Base-by-base conservation (phyloP, 2,888 invertebrate genomes). In the Bruchidius siliquastri region DNA sequence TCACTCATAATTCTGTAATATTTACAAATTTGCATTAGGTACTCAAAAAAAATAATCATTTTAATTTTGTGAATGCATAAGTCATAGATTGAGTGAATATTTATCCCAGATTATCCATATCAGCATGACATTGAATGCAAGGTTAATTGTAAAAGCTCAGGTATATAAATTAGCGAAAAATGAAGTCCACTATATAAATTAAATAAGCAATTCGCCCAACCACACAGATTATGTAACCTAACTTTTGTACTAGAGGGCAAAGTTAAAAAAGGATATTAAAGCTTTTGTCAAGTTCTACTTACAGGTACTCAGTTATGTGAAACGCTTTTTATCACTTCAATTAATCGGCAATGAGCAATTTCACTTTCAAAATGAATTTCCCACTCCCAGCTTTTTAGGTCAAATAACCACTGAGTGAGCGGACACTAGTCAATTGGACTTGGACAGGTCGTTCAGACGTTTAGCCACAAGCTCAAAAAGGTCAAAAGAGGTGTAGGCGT, bases 181-280 rank as follows among this genome's bases (percentile, higher is more conserved):
- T n/a, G n/a, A n/a, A n/a, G n/a, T n/a, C n/a, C n/a, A n/a, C n/a
- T n/a, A n/a, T n/a, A n/a, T n/a, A n/a, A n/a, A n/a, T n/a, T n/a
- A n/a, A 21, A 26, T 26, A 26, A 26, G 26, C 26, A 26, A 8
- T 4, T 26, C n/a, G 26, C 26, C 26, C 2, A 26, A 8, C n/a
- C n/a, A n/a, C 8, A 26, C 8, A 26, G 21, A 72, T 74, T 74
- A 74, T 72, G 68, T 74, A 74, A 74, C 72, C 73, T 71, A 73
- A 71, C 67, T 71, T 69, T 69, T 68, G 49, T 4, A 49, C 49
- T 49, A 8, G 6, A 13, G 18, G 49, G 13, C 49, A 49, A 13
- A 49, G 13, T 4, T 1, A 49, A 8, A 26, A 49, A 8, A 13
- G 6, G 13, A 49, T 49, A 49, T 49, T 8, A 18, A 49, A 8